Evolutionary conservation across 92 coral and sea anemone species (phyloP).

Genomic region (Epizoanthus rinbou): DNA sequence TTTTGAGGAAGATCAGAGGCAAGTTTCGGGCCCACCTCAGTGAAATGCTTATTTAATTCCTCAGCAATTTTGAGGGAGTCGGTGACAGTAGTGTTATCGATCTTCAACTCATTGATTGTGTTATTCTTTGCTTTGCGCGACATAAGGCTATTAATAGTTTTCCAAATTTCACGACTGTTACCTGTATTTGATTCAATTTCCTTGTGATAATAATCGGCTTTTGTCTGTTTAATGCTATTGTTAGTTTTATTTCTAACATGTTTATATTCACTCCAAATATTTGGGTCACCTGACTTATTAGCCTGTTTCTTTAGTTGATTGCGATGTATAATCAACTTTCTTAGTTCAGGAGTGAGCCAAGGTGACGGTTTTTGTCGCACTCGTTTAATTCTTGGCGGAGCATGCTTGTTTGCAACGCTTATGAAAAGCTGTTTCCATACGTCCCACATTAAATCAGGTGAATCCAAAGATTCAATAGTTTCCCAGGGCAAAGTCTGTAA

Average conservation of each 20-base stretch:
- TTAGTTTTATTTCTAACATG: no score
- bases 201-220: neutral
- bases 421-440: constrained; percentile 33
- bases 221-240: no score
- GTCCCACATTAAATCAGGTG: constrained; percentile 28
- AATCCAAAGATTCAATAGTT: constrained; percentile 12
- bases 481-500: neutral
- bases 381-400: constrained; percentile 15
- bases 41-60: neutral
- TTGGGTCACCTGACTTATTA: neutral
- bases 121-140: constrained; percentile 4
- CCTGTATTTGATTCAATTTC: neutral
- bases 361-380: neutral
- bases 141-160: neutral
- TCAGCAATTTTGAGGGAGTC: neutral
- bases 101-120: constrained; percentile 5
- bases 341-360: constrained; percentile 1
- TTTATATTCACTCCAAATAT: no score
- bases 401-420: constrained; percentile 38
- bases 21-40: neutral
- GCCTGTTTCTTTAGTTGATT: neutral
- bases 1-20: neutral
- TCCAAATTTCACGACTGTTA: neutral
- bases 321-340: neutral
- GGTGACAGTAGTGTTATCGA: neutral